Base-by-base conservation (phyloP, 2,797 vertebrate genomes). In the Myotis myotis region DNA sequence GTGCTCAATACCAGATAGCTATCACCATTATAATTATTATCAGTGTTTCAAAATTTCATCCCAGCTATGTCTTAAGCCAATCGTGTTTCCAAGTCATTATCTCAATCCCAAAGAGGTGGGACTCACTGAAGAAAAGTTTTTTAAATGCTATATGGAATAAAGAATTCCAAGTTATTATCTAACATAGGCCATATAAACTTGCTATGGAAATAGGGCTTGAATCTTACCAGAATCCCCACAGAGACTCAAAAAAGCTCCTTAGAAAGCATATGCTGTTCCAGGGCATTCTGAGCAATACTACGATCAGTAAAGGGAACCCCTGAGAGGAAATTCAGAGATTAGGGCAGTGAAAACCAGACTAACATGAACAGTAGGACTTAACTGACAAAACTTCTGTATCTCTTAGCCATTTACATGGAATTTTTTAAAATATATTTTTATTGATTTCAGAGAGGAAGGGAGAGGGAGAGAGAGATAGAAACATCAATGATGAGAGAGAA, bases 341-440 rank as follows among this genome's bases (percentile, higher is more conserved):
- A 75, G 44, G 16, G 20, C 22, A 88, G 49, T 0, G 6, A 80
- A 36, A 60, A 88, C 19, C 0, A 87, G 38, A 47, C 36, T 36
- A 66, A 62, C 7, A 25, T 7, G 20, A 68, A 38, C 25, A 57
- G 68, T 11, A 33, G 17, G 30, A n/a, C 6, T 66, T 85, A 36
- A 82, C 2, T 3, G 5, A 91, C 12, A 20, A 82, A 81, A 84
- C 3, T 22, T 91, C 47, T 47, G 16, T 51, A 78, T 53, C 71
- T 92, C 28, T 95, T 92, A 75, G 11, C 9, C 33, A 71, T 82
- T 91, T 87, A 89, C 60, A 79, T 53, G 17, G 10, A 85, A 95
- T 68, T 60, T 80, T 94, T 30, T 6, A 62, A 64, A 62, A 60
- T 60, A 60, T 60, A 60, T 60, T 60, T 60, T 60, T 60, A 60